Evolutionary conservation across 2,888 invertebrate species (phyloP).

Genomic region (Lepidocyrtoides sp.): DNA sequence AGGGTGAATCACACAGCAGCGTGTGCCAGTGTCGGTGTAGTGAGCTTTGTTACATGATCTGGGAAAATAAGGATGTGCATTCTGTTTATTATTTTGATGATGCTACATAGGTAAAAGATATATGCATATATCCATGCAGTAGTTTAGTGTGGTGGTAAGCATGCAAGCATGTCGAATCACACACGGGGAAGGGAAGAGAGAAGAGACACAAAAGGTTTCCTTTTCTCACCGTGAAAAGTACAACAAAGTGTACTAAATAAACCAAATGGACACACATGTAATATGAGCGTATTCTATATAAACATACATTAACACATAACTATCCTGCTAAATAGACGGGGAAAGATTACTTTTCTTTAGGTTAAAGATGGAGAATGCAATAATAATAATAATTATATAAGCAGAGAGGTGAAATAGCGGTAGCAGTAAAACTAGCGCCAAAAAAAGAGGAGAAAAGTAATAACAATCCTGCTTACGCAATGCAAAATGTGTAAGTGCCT

Average conservation of each 20-base stretch:
- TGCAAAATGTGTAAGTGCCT: background rate
- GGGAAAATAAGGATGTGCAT: conserved; percentile 14
- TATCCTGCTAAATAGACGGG: conserved; percentile 5
- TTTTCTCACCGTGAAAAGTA: conserved; percentile 6
- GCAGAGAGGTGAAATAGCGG: background rate
- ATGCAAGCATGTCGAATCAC: conserved; percentile 17
- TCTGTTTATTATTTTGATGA: conserved; percentile 47
- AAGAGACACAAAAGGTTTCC: conserved; percentile 66
- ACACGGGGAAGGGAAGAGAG: conserved; percentile 41
- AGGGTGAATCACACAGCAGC: conserved; percentile 23
- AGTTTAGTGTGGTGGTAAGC: background rate
- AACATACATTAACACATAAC: background rate
- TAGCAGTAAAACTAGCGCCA: conserved; percentile 4
- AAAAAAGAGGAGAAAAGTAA: conserved; percentile 21
- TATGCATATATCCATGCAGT: background rate
- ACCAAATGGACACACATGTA: conserved; percentile 27
- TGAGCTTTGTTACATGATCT: conserved; percentile 44
- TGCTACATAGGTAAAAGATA: background rate
- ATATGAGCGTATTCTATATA: background rate
- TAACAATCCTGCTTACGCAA: conserved; percentile 11
- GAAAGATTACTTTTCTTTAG: conserved; percentile 69
- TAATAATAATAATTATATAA: conserved; percentile 43
- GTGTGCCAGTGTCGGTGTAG: background rate
- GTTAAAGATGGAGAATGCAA: conserved; percentile 58
- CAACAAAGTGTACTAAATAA: conserved; percentile 6